phyloP scores from a whole-genome alignment of 2,888 invertebrate genomes.

The Hirudinaria manillensis region DNA sequence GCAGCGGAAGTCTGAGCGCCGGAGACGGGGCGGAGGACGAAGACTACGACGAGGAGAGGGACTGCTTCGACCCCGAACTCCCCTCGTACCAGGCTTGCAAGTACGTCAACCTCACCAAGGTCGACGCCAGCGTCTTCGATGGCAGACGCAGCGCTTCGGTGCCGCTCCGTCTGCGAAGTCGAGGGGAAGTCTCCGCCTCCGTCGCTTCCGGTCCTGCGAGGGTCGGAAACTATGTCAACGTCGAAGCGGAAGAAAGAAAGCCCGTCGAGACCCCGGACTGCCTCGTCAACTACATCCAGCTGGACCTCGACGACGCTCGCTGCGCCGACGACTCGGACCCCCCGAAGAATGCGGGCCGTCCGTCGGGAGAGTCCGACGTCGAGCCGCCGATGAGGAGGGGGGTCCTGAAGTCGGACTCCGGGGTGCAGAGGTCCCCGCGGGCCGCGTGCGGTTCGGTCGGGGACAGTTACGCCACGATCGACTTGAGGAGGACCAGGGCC shows the following conservation, averaged over 20 bases:
- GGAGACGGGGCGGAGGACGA: conserved; percentile 6
- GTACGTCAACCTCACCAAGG: conserved; percentile 19
- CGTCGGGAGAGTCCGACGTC: background rate
- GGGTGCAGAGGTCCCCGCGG: background rate
- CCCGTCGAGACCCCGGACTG: background rate
- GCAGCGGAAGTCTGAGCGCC: background rate
- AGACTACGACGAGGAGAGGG: background rate
- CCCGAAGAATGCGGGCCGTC: background rate
- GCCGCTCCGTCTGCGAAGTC: background rate
- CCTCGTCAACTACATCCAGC: conserved; percentile 25
- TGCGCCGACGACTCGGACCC: background rate
- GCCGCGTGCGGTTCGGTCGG: background rate
- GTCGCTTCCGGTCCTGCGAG: background rate
- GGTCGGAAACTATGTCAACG: conserved; percentile 9
- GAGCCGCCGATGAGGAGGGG: background rate
- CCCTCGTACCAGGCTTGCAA: background rate
- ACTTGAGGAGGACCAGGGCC: conserved; percentile 86
- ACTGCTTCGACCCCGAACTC: conserved; percentile 5
- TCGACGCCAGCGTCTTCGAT: conserved; percentile 14
- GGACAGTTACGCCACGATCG: conserved; percentile 78
- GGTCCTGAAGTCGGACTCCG: conserved; percentile 4
- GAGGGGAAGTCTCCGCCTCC: background rate
- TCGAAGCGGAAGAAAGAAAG: background rate
- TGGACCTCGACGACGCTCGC: conserved; percentile 1
- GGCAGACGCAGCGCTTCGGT: background rate